phyloP scores from a whole-genome alignment of 2,888 invertebrate species.

The Synanthedon formicaeformis region DNA sequence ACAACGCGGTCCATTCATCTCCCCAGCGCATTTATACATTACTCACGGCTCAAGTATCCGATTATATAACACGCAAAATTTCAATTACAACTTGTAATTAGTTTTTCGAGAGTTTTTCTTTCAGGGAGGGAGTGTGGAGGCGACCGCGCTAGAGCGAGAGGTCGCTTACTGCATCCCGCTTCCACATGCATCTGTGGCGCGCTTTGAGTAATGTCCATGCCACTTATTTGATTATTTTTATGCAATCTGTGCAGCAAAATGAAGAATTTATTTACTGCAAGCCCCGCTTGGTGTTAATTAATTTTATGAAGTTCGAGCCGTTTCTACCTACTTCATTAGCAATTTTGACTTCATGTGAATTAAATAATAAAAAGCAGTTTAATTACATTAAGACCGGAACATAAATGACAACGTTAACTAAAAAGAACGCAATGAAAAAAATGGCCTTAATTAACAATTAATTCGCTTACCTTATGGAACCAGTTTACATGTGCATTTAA shows the following conservation, averaged over 20 bases:
- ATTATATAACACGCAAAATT: constrained; percentile 73
- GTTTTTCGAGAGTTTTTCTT: constrained; percentile 73
- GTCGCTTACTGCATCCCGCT: constrained; percentile 19
- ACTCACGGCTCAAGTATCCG: constrained; percentile 71
- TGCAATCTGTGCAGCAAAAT: constrained; percentile 64
- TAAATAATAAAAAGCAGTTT: too few species aligned
- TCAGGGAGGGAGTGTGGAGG: constrained; percentile 58
- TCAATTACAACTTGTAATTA: constrained; percentile 73
- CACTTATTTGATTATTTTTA: constrained; percentile 70
- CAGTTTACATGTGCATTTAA: too few species aligned
- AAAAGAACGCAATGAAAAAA: too few species aligned
- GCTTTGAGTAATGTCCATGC: constrained; percentile 63
- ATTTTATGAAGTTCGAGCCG: constrained; percentile 25
- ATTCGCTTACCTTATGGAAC: too few species aligned
- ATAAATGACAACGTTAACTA: too few species aligned
- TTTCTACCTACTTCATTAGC: constrained; percentile 17
- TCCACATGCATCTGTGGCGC: constrained; percentile 37
- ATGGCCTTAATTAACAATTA: too few species aligned
- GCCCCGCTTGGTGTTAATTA: constrained; percentile 53
- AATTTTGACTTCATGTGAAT: constrained; percentile 1
- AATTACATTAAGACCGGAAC: too few species aligned
- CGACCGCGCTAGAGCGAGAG: constrained; percentile 34
- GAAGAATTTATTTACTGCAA: constrained; percentile 56
- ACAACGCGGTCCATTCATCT: constrained; percentile 54
- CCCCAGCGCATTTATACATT: constrained; percentile 68